Base-by-base conservation (phyloP, 2,888 invertebrate species). In the Polyommatus icarus region DNA sequence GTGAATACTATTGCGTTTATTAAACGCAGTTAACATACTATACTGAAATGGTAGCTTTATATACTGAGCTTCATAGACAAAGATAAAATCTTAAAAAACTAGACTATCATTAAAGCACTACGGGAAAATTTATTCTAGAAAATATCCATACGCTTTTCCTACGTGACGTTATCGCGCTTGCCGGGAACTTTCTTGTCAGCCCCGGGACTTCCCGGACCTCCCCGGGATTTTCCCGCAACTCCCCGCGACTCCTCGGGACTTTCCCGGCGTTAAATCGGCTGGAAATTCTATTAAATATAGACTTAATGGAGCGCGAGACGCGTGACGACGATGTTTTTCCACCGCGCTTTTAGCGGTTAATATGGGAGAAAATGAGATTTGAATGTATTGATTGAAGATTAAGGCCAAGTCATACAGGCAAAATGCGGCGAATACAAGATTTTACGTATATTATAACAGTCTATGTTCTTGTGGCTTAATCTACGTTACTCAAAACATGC, bases 261-360 rank as follows among this genome's bases (percentile, higher is more conserved):
- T 61, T 12, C 20, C 24, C 61, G 24, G 12, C 12, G 61, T 61
- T 61, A 61, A 61, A 61, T 61, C 61, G 12, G 20, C 61, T 24
- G 24, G 12, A 61, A 61, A 24, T 61, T 61, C 61, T 24, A 61
- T 61, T 61, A 61, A 61, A 61, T 61, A 61, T 61, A 61, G 10
- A 24, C 24, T 61, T 61, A 10, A 61, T 61, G 61, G 12, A 61
- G 24, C 61, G 61, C 10, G 24, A 61, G 24, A 61, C 61, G 61
- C 24, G 20, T 61, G 24, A 61, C 61, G 24, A 8, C 59, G 10
- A 61, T 59, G 59, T 59, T 61, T 61, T 24, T 24, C 24, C 24
- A n/a, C 18, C 15, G 50, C 54, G 54, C 54, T 59, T 10, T 59
- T 59, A 59, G 54, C 54, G 54, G 54, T 54, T 12, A 54, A 54